Base-by-base conservation (phyloP, 2,888 invertebrate genomes). In the Andricus curvator region DNA sequence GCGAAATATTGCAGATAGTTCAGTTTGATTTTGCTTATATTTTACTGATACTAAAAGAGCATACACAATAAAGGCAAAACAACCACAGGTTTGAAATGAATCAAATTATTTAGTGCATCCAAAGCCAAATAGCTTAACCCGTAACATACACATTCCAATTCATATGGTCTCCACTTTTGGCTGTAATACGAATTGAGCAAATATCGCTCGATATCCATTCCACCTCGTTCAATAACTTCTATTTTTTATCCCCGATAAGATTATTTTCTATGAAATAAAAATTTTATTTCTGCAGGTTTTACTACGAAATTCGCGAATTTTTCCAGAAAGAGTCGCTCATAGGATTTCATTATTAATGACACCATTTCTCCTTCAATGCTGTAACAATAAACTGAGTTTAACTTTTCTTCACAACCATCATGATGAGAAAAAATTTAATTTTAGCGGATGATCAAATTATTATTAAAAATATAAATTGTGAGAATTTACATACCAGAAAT, bases 1-100 rank as follows among this genome's bases (percentile, higher is more conserved):
- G 29, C 20, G n/a, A 56, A 51, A 74, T 33, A 56, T n/a, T 51
- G 29, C 5, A 0, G 17, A 48, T 48, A 68, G 48, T 68, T 29
- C 22, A 48, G 68, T 25, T 48, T 17, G 13, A 44, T 11, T 76
- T 80, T 81, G 83, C 62, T 25, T 25, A 8, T 25, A 62, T 62
- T 25, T 25, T 25, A 62, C 62, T 22, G 62, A 62, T 62, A 62
- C 62, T 29, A 62, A 25, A 25, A 29, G 13, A 13, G 22, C 15
- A 15, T n/a, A 56, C 2, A 11, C n/a, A n/a, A 22, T 64, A 29
- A 15, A 64, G 22, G 4, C 17, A 6, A 37, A 37, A 15, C 17
- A 29, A 64, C 17, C 64, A 29, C 17, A 64, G 29, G 17, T 29
- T 25, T 17, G 5, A 17, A 25, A 64, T 64, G 0, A 29, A 64